Base-by-base conservation (phyloP, 2,888 invertebrate species). In the Patella depressa region DNA sequence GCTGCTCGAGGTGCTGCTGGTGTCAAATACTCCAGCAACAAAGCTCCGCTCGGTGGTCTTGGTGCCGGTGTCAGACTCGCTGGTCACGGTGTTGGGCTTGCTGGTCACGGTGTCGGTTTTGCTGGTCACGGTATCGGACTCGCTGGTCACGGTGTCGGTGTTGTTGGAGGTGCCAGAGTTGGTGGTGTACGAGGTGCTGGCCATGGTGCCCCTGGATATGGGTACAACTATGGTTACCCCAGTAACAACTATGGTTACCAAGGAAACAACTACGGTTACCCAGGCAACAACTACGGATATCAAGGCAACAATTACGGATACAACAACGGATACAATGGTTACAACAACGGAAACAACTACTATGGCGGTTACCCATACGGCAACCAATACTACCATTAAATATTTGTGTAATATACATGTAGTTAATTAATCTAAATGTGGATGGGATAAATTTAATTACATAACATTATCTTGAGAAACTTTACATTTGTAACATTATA, bases 241-340 rank as follows among this genome's bases (percentile, higher is more conserved):
- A n/a, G 65, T 65, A 65, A 65, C 65, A 65, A 65, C 65, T 19
- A 65, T n/a, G 65, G 65, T 65, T 65, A 65, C 24, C 14, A 19
- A 19, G 65, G 65, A 65, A 19, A 65, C 65, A 65, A 65, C 17
- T 4, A 65, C 19, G 65, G 65, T n/a, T 65, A 65, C 14, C 14
- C 24, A 11, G 65, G 24, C 24, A 65, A 65, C 65, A 65, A 65
- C 24, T 65, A 65, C 19, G 65, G 65, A 65, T 65, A 65, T 24
- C 65, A 65, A 65, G 65, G 65, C 19, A 65, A 65, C 24, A 65
- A 65, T 24, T 19, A 65, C 14, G 24, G 59, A 11, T 59, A 59
- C 59, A 19, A 24, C 24, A 1, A 65, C 19, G 65, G 65, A 65
- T 65, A 65, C 65, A 24, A 65, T 14, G 65, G 65, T 65, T 65